Evolutionary conservation across 2,113 vertebrate species (phyloP).

Genomic region (Sebastes schlegelii): DNA sequence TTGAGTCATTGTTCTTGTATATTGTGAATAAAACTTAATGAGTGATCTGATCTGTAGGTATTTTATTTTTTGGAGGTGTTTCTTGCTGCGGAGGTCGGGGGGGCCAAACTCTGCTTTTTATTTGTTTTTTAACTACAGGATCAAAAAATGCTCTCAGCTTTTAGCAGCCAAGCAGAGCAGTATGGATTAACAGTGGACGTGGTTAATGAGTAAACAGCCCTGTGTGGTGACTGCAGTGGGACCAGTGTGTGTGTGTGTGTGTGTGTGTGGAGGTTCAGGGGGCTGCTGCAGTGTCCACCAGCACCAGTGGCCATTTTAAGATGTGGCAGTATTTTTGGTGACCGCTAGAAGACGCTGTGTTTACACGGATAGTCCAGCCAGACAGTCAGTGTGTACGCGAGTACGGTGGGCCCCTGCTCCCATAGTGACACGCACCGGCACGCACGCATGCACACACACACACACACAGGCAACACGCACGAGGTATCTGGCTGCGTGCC

Average conservation of each 20-base stretch:
- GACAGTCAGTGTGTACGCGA: conserved; percentile 54
- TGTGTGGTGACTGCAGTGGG: conserved; percentile 45
- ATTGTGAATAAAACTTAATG: conserved; percentile 78
- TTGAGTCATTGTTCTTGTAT: conserved; percentile 45
- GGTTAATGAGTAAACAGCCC: conserved; percentile 49
- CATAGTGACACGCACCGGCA: conserved; percentile 72
- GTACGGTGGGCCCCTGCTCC: conserved; percentile 80
- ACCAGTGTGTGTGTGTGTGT: conserved; percentile 1
- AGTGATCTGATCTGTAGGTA: conserved; percentile 18
- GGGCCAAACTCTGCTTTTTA: conserved; percentile 12
- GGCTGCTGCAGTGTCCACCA: conserved; percentile 75
- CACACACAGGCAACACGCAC: conserved; percentile 75
- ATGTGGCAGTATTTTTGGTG: conserved; percentile 53
- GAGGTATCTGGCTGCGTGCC: conserved; percentile 92
- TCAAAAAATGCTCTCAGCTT: not conserved
- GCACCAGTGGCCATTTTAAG: conserved; percentile 79
- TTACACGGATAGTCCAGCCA: conserved; percentile 73
- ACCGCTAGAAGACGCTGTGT: conserved; percentile 82
- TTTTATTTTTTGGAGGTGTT: not conserved
- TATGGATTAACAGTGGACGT: conserved; percentile 45
- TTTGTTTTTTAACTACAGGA: conserved; percentile 23
- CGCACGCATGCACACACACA: conserved; percentile 40
- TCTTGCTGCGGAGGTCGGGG: not conserved
- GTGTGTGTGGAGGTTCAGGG: conserved; percentile 10
- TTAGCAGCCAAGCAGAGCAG: not conserved